Base-by-base conservation (phyloP, 2,113 vertebrate species). In the Ursus arctos region DNA sequence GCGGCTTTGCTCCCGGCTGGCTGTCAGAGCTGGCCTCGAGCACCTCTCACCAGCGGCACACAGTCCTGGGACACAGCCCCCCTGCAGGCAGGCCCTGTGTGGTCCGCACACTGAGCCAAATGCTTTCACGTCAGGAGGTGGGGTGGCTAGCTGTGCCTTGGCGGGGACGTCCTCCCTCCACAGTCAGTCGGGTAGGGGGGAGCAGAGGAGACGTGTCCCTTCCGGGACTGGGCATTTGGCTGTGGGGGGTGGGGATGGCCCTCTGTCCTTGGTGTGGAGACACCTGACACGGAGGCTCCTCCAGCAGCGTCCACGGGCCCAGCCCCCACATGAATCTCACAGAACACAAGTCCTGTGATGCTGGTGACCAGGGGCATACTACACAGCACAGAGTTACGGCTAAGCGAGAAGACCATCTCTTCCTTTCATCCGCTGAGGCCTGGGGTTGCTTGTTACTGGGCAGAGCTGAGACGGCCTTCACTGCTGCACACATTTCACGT, bases 311-410 rank as follows among this genome's bases (percentile, higher is more conserved):
- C 72, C 26, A 15, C 18, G 33, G 81, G n/a, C 21, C 80, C 36
- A 8, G 16, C 1, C 19, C 26, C 40, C 21, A 31, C 14, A 22
- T 0, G 13, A 86, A 19, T 28, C 49, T 67, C 72, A 43, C 0
- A 2, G 57, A 18, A 40, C 22, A 10, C 11, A 59, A 22, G 65
- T 40, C 24, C 53, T 15, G 18, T 51, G 57, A 69, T 7, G n/a
- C 14, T 3, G 33, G 14, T 47, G 36, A 13, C 31, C 63, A 77
- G 63, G 24, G 49, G 40, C 2, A 16, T 82, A 22, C 43, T n/a
- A 6, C 0, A 1, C 8, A 16, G 63, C 49, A 67, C 16, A 76
- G 65, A 49, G 18, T 36, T 36, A 11, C 13, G 15, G 67, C 31
- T 59, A 61, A 85, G 47, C 13, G n/a, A 71, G 55, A 7, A 59